Evolutionary conservation across 2,888 invertebrate genomes (phyloP), one percentile per base, ranked within the genome.

Genomic region (Sericinus montela): DNA sequence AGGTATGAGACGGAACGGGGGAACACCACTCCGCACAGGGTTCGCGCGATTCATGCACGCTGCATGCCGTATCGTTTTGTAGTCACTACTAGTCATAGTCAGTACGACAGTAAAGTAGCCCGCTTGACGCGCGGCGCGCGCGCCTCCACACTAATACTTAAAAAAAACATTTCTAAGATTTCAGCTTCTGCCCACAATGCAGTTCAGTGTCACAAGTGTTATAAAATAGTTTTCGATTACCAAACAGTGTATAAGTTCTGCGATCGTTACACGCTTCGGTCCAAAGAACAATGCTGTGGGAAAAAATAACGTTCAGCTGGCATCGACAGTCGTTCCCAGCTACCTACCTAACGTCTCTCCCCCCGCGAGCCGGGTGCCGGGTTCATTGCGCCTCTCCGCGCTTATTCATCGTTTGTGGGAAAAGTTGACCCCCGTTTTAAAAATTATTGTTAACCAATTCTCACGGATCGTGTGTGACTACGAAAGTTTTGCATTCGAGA

Each of bases 241-340:
- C 47, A 44, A 57, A 58, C 57, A 55, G 51, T 56, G 51, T 16
- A 11, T 42, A 47, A 53, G 46, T 58, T 57, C 48, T 52, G 53
- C 50, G 51, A 60, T 60, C 54, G 73, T 78, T 74, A 68, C 65
- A 69, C 72, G 85, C 72, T 74, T 83, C 86, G 87, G 86, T 85
- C 83, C 79, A 82, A 85, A 81, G 87, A 84, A 87, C 87, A 87
- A 87, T 87, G 88, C 87, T 89, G 89, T 89, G 89, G 89, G 89
- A 89, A 89, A 89, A 89, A 89, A 86, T 89, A 89, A 89, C 89
- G 89, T 89, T 83, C 89, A 88, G 87, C 88, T 86, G 87, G 83
- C 85, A 84, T 83, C 84, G 84, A 69, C 85, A 77, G 77, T 83
- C 86, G 86, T 86, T 86, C 85, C 84, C 86, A 83, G 85, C 85